Evolutionary conservation across 2,797 vertebrate genomes (phyloP).

Genomic region (Rousettus madagascariensis): DNA sequence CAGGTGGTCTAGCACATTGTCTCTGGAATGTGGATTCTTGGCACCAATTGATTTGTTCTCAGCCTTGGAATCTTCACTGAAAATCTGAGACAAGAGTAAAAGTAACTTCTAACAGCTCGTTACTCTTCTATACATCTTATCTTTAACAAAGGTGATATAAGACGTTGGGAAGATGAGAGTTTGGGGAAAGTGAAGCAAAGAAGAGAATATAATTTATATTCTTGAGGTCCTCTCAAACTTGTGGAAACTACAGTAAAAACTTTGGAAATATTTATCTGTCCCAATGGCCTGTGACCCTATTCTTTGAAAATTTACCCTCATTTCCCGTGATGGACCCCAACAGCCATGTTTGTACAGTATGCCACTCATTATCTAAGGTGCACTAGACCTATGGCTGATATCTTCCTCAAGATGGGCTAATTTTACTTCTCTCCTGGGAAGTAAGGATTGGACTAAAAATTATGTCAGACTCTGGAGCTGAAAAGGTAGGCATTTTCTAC

Average conservation of each 20-base stretch:
- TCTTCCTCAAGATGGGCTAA: not conserved
- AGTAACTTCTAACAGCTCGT: not conserved
- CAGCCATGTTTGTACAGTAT: not conserved
- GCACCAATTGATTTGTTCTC: not conserved
- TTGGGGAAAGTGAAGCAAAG: not conserved
- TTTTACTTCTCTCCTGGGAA: not conserved
- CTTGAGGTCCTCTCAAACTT: not conserved
- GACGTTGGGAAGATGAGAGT: not conserved
- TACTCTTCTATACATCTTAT: not conserved
- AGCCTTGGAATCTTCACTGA: not conserved
- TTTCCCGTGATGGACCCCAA: not conserved
- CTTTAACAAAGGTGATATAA: not conserved
- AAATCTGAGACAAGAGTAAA: slow-evolving; percentile 27
- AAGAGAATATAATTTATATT: not conserved
- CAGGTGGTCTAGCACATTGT: not conserved
- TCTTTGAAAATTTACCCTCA: not conserved
- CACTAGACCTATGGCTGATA: not conserved
- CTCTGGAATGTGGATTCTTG: not conserved
- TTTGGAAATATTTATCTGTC: not conserved
- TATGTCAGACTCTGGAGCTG: not conserved
- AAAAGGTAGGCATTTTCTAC: not conserved
- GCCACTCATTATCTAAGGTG: not conserved
- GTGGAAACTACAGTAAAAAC: not conserved
- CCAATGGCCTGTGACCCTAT: not conserved
- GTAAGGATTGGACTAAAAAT: not conserved